These are phyloP conservation scores for Orchesella flavescens DNA, from an alignment of 2,888 invertebrate genomes.

Conservation along the genomic window DNA sequence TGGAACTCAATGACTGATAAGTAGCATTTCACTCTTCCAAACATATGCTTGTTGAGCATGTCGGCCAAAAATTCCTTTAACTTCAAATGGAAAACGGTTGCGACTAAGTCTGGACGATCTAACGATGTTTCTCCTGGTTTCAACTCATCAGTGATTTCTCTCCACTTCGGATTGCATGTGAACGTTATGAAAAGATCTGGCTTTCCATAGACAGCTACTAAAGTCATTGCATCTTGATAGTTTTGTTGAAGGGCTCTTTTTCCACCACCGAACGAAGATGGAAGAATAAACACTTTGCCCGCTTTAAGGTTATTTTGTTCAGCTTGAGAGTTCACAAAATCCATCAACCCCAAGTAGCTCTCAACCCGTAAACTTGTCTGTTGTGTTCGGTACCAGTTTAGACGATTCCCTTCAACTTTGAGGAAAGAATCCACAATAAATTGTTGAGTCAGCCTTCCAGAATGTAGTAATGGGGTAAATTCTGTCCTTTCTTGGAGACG, in stretches of 20 bases:
- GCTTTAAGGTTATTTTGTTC: not conserved
- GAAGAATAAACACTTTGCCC: not conserved
- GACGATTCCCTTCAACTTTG: slow-evolving; percentile 72
- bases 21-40: not conserved
- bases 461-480: slow-evolving; percentile 71
- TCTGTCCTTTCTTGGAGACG: slow-evolving; percentile 47
- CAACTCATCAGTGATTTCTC: not conserved
- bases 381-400: slow-evolving; percentile 70
- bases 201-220: not conserved
- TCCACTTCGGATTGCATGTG: no score
- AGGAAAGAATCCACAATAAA: slow-evolving; percentile 72
- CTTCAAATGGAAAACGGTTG: not conserved
- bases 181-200: not conserved
- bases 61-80: not conserved
- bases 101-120: not conserved
- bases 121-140: not conserved
- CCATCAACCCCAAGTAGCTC: slow-evolving; percentile 69
- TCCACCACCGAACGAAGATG: not conserved
- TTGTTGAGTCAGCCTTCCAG: no score
- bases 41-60: not conserved
- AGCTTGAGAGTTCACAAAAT: slow-evolving; percentile 48
- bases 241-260: not conserved
- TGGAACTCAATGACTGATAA: not conserved
- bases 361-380: slow-evolving; percentile 72
- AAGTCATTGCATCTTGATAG: not conserved